phyloP scores from a whole-genome alignment of 1,140 invertebrate species.

The Aphelenchoides fujianensis region DNA sequence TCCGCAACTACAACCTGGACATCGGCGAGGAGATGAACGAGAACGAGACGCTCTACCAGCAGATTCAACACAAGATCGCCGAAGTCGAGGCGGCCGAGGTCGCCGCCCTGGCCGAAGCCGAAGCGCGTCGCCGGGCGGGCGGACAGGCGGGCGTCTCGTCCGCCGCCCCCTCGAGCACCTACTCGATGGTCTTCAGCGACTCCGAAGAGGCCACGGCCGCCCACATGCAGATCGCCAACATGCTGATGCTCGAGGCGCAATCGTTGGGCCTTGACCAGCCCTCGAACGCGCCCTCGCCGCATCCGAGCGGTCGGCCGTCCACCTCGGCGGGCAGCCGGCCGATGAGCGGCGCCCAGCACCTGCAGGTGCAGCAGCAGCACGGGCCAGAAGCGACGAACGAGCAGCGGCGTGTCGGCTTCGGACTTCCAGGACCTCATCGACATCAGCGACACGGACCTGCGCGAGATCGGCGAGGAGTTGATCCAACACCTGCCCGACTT shows the following conservation, averaged over 20 bases:
- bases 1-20: conserved; percentile 5
- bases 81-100: conserved; percentile 2
- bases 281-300: background rate
- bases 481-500: conserved; percentile 7
- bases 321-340: no score
- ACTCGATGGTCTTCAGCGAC: background rate
- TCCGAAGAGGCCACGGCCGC: conserved; percentile 11
- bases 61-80: background rate
- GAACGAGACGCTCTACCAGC: background rate
- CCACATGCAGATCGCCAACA: conserved; percentile 14
- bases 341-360: no score
- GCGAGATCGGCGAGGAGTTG: conserved; percentile 9
- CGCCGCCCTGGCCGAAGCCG: background rate
- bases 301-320: background rate
- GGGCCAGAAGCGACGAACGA: conserved; percentile 6
- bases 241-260: conserved; percentile 20
- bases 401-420: background rate
- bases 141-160: background rate
- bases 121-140: background rate
- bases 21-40: background rate
- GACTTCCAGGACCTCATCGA: conserved; percentile 9
- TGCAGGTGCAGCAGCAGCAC: no score
- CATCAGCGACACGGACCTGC: background rate
- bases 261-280: conserved; percentile 7
- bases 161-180: background rate